Evolutionary conservation across 2,113 vertebrate species (phyloP), one percentile per base, ranked within the genome.

Genomic region (Butastur rufipennis): DNA sequence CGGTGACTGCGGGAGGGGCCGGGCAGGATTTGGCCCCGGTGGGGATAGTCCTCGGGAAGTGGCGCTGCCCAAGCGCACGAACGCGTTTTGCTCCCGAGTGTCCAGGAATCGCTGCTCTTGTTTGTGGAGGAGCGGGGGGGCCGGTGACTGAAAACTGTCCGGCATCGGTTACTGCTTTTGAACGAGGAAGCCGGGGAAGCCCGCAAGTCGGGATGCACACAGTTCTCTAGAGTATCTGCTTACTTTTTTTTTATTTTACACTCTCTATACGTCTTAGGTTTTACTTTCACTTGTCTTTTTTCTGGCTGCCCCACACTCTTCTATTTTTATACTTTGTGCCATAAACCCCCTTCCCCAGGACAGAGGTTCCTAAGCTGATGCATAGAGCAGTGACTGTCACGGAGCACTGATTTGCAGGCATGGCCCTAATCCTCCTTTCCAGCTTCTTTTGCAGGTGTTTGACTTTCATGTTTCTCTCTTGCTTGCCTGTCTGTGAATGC

Each of bases 351-450:
- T 34, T 62, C 19, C 68, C 66, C 50, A 1, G 59, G 38, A 25
- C 8, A 5, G 58, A 20, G 61, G 19, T 34, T 62, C 47, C 59
- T 2, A 1, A 62, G 40, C 21, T 22, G 73, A 2, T 3, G 78
- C 42, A 5, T 8, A 3, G 36, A 5, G n/a, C 17, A 1, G 16
- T 0, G n/a, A 4, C 31, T 20, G 43, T 21, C 63, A 21, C 10
- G 0, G 13, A 14, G 36, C 27, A 1, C 47, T 2, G 0, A 3
- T 20, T 12, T 1, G 25, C 32, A 8, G 77, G 23, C 74, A 19
- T 0, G 14, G 48, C 85, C 50, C 81, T 16, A 3, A 6, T 10
- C 36, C 71, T 36, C 2, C 0, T 38, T 34, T n/a, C 74, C 93
- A 77, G 87, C 81, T 86, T 58, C 88, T 82, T 14, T 53, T 70